These are phyloP conservation scores for Mohoua ochrocephala DNA, from an alignment of 2,113 vertebrate species.

Conservation along the genomic window DNA sequence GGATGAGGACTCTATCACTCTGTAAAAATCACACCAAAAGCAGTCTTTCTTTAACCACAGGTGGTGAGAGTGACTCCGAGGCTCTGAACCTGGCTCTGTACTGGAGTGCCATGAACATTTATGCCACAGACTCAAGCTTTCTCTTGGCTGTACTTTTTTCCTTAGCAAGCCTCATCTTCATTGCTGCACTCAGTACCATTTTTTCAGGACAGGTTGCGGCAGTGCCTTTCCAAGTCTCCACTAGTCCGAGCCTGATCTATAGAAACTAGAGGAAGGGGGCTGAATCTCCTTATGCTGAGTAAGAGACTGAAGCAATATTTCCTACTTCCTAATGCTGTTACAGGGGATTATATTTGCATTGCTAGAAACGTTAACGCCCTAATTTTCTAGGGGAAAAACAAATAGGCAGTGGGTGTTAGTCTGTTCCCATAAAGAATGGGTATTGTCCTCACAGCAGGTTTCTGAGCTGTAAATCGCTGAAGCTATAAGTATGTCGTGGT, in stretches of 20 bases:
- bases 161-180: background rate
- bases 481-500: fast-evolving
- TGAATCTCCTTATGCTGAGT: background rate
- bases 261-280: background rate
- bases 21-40: background rate
- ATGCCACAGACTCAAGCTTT: background rate
- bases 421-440: background rate
- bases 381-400: background rate
- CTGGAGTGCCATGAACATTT: background rate
- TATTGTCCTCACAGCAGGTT: background rate
- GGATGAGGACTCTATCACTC: background rate
- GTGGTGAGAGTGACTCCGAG: background rate
- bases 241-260: background rate
- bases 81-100: background rate
- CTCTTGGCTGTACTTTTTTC: background rate
- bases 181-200: fast-evolving
- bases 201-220: background rate
- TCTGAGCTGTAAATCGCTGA: background rate
- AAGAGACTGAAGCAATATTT: background rate
- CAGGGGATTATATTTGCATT: background rate
- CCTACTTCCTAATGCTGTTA: background rate
- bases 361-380: fast-evolving
- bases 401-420: background rate
- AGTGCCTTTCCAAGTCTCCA: background rate
- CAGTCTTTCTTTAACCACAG: background rate